Evolutionary conservation across 35 echinoderm and acorn worm species (phyloP).

Genomic region (Apostichopus parvimensis): DNA sequence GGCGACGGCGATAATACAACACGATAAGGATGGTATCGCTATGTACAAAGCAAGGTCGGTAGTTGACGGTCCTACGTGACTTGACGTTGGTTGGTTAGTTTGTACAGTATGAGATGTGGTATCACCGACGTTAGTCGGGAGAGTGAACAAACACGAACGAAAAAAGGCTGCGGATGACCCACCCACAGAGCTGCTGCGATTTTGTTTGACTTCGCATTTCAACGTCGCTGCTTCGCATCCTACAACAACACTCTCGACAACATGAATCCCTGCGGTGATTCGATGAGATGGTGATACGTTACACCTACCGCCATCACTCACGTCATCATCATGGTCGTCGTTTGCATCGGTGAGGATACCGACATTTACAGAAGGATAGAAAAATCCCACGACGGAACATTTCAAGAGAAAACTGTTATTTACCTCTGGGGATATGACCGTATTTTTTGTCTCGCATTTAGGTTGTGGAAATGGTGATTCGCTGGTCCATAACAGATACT

Average conservation of each 20-base stretch:
- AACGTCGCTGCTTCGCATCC: neutral
- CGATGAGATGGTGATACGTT: neutral
- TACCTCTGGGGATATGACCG: neutral
- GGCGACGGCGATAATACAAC: neutral
- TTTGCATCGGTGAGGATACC: neutral
- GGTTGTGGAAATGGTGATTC: neutral
- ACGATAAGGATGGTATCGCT: neutral
- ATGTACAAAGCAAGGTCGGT: neutral
- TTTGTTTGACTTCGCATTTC: constrained; percentile 18
- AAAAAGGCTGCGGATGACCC: neutral
- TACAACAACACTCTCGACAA: neutral
- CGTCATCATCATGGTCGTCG: neutral
- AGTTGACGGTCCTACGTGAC: neutral
- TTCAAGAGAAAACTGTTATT: neutral
- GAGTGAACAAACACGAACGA: neutral
- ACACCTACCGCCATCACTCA: neutral
- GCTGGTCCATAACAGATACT: neutral
- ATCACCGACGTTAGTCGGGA: neutral
- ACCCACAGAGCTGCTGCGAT: neutral
- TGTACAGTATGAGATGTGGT: neutral
- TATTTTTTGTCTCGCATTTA: neutral
- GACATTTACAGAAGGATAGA: neutral
- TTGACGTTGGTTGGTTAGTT: too few relatives aligned
- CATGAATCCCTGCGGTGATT: neutral
- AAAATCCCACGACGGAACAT: neutral